Conservation (phyloP, 2,113 vertebrate genomes). For the Antechinus stuartii region DNA sequence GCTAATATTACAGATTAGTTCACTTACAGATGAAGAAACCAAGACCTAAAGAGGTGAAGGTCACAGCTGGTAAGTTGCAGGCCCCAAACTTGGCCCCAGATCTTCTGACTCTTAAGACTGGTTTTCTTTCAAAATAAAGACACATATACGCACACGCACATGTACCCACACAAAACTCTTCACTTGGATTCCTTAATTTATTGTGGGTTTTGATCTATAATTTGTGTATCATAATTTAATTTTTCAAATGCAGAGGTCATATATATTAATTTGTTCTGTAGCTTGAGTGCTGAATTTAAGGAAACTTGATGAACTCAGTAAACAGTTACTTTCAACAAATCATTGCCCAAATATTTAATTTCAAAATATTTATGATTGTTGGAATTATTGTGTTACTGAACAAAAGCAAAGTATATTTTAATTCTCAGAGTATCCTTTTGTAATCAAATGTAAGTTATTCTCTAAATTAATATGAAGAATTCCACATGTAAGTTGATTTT, state of each 20-base stretch:
- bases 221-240: neutral
- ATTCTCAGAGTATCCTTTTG: constrained; percentile 61
- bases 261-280: constrained; percentile 46
- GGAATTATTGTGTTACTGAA: constrained; percentile 46
- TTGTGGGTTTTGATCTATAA: neutral
- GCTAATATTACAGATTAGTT: neutral
- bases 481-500: constrained; percentile 9
- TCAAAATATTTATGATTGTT: constrained; percentile 38
- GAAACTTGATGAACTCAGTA: constrained; percentile 46
- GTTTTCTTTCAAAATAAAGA: neutral
- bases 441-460: constrained; percentile 13
- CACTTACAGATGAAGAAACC: neutral
- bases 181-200: neutral
- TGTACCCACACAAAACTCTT: neutral
- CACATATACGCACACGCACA: neutral
- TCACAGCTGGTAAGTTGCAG: neutral
- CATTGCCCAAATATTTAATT: constrained; percentile 36
- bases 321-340: neutral
- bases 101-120: neutral
- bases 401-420: constrained; percentile 52
- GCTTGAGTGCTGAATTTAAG: constrained; percentile 62
- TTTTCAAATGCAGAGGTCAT: constrained; percentile 62
- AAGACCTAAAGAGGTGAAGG: neutral
- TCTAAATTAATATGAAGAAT: constrained; percentile 27
- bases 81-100: neutral